Base-by-base conservation (phyloP, 2,888 invertebrate genomes). In the Macaria liturata region DNA sequence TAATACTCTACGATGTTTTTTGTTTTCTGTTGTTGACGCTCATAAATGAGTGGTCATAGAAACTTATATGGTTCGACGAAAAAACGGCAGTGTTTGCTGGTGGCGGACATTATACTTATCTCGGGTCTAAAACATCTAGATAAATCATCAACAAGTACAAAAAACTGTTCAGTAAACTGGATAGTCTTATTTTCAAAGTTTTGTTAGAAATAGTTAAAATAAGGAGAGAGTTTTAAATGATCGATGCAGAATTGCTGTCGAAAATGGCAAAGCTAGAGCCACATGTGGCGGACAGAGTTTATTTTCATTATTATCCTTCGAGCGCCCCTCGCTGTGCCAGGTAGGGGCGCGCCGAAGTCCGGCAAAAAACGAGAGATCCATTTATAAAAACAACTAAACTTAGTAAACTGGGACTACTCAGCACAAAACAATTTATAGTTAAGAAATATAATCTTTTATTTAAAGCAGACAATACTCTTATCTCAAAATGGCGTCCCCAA, bases 1-100 rank as follows among this genome's bases (percentile, higher is more conserved):
- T 76, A 80, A 78, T 73, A 74, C 84, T 83, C 78, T 76, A 73
- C 59, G 66, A 71, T 74, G 83, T 88, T 75, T 89, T 88, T 86
- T 86, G 83, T 86, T 86, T 83, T 88, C 86, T 86, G 86, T 76
- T 84, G 80, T 88, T 88, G 84, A 86, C 81, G 87, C 83, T 84
- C 83, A 77, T 78, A 87, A 86, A 86, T 84, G 81, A 86, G 84
- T 82, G 84, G 81, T 84, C 80, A 84, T 88, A 86, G 87, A 85
- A 86, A 85, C 78, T 76, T 75, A 75, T 8, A n/a, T 42, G n/a
- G 74, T 74, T 80, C 70, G 69, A 73, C 63, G 76, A 79, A 75
- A 73, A 75, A 67, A 59, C 55, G 56, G 54, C 20, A 37, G 7
- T 37, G 34, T 37, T 37, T 37, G 7, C 34, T 37, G 34, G 34